These are phyloP conservation scores for Molorchus minor DNA, from an alignment of 2,888 invertebrate species.

Conservation along the genomic window DNA sequence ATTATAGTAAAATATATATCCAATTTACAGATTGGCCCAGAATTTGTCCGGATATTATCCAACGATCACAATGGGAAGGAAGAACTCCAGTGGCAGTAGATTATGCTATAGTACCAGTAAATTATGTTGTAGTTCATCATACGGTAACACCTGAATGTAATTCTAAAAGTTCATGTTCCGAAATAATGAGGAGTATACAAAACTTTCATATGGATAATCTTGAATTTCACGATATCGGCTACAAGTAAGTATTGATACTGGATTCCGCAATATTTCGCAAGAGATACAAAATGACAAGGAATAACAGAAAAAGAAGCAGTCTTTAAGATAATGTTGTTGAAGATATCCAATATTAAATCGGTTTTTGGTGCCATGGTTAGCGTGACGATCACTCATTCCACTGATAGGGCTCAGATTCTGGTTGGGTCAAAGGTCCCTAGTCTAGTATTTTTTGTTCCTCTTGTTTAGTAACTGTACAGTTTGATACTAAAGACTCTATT, in stretches of 20 bases:
- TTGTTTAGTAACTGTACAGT: no score
- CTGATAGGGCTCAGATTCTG: no score
- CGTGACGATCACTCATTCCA: no score
- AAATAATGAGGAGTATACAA: slow-evolving; percentile 62
- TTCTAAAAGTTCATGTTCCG: slow-evolving; percentile 61
- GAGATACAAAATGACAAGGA: no score
- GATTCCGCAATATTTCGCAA: no score
- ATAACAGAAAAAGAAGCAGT: no score
- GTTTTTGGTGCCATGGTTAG: no score
- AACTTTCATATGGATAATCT: slow-evolving; percentile 64
- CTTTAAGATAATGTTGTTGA: no score
- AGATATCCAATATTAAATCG: no score
- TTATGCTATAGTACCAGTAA: slow-evolving; percentile 66
- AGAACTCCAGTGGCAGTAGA: slow-evolving; percentile 62
- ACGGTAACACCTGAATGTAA: slow-evolving; percentile 65
- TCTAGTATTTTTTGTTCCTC: no score
- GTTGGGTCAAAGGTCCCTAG: no score
- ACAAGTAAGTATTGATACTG: slow-evolving; percentile 65
- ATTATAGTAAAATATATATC: no score
- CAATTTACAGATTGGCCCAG: slow-evolving; percentile 40
- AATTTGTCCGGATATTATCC: slow-evolving; percentile 66
- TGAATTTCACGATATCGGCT: slow-evolving; percentile 68
- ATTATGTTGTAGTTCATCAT: slow-evolving; percentile 68
- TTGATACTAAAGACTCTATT: neutral
- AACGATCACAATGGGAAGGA: slow-evolving; percentile 71